These are phyloP conservation scores for Stramonita haemastoma DNA, from an alignment of 2,888 invertebrate species.

Conservation along the genomic window DNA sequence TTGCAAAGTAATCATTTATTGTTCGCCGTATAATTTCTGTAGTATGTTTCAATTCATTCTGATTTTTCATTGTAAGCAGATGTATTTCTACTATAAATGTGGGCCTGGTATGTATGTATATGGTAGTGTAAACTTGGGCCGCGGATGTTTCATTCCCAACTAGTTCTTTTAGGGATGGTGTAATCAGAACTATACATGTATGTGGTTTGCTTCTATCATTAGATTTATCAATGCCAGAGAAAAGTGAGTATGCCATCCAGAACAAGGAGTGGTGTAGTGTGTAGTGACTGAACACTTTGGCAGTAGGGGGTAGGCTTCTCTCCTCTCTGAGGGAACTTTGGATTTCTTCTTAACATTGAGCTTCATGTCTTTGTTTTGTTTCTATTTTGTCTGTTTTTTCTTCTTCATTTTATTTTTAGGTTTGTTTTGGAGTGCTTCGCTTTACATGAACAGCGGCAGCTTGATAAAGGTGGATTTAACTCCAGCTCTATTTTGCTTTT, in stretches of 20 bases:
- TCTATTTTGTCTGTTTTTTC: too few relatives aligned
- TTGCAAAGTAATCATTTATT: too few relatives aligned
- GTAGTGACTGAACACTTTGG: neutral
- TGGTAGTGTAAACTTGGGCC: too few relatives aligned
- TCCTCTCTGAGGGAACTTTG: too few relatives aligned
- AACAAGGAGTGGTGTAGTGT: too few relatives aligned
- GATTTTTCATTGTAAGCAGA: neutral
- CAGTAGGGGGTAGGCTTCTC: too few relatives aligned
- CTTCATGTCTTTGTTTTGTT: too few relatives aligned
- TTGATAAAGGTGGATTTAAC: neutral
- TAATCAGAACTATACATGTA: neutral
- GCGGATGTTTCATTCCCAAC: too few relatives aligned
- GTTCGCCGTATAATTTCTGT: neutral
- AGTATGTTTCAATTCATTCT: neutral
- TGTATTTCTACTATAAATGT: neutral
- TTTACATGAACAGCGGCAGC: neutral
- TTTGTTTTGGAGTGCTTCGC: neutral
- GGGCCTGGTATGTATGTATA: too few relatives aligned
- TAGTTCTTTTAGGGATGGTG: neutral
- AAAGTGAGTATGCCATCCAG: constrained; percentile 16
- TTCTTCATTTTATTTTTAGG: too few relatives aligned
- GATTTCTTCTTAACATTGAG: too few relatives aligned
- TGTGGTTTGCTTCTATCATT: neutral
- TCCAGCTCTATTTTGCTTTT: neutral
- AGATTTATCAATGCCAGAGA: constrained; percentile 9